Conservation (phyloP, 2,888 invertebrate genomes). For the Bugula neritina region DNA sequence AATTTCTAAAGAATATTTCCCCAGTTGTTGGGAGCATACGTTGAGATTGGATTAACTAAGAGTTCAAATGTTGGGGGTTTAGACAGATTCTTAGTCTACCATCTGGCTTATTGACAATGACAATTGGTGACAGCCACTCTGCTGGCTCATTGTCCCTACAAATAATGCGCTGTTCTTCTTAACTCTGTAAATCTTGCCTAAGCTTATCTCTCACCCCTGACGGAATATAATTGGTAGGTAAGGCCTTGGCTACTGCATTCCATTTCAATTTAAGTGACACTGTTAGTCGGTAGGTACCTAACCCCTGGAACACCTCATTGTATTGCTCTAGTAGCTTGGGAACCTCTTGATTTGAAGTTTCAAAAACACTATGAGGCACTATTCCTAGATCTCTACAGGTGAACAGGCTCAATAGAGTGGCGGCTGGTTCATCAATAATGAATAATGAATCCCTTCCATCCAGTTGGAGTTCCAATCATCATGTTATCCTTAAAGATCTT, state of each 20-base stretch:
- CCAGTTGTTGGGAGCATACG: conserved; percentile 2
- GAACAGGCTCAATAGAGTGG: conserved; percentile 16
- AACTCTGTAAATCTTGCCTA: neutral
- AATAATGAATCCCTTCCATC: neutral
- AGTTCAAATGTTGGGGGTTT: conserved; percentile 3
- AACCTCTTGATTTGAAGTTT: neutral
- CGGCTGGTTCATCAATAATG: neutral
- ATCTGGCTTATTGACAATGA: conserved; percentile 7
- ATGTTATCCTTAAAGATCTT: conserved; percentile 40
- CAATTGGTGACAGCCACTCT: conserved; percentile 18
- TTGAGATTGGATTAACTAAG: neutral
- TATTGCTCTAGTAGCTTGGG: neutral
- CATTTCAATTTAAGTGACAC: neutral
- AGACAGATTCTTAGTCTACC: conserved; percentile 6
- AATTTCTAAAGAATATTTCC: conserved; percentile 19
- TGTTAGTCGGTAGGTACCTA: neutral
- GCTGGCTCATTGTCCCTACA: conserved; percentile 23
- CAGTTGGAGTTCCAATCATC: no score
- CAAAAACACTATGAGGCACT: conserved; percentile 1
- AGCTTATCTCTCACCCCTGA: conserved; percentile 6
- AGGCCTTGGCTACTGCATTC: neutral
- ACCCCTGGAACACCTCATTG: conserved; percentile 17
- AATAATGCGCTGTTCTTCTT: conserved; percentile 4
- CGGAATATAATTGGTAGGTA: conserved; percentile 1
- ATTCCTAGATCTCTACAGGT: conserved; percentile 12